Conservation (phyloP, 2,888 invertebrate genomes). For the Hirtodrosophila histrioides region DNA sequence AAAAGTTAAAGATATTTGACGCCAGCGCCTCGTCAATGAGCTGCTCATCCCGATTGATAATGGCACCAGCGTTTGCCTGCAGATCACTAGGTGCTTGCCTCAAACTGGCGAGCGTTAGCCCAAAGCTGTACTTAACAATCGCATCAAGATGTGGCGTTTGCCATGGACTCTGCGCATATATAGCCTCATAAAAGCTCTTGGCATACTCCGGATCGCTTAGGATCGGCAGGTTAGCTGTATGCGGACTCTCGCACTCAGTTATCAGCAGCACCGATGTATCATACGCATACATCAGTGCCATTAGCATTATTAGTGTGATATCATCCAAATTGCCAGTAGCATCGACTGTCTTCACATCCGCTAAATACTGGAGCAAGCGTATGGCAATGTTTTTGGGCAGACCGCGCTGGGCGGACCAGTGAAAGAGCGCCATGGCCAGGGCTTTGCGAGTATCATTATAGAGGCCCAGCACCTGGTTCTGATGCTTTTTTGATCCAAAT, state of each 20-base stretch:
- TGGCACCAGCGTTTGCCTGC: conserved; percentile 85
- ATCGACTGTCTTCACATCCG: conserved; percentile 84
- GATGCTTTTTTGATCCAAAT: conserved; percentile 93
- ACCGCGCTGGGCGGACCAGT: conserved; percentile 90
- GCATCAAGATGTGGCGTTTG: conserved; percentile 84
- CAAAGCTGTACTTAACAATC: conserved; percentile 89
- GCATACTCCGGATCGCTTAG: conserved; percentile 87
- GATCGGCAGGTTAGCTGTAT: conserved; percentile 88
- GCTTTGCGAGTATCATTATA: conserved; percentile 89
- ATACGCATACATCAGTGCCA: conserved; percentile 93
- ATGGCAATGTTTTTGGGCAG: conserved; percentile 90
- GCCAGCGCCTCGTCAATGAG: conserved; percentile 92
- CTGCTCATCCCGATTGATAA: conserved; percentile 90
- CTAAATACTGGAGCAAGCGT: conserved; percentile 85
- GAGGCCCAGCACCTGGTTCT: conserved; percentile 90
- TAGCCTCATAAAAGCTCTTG: conserved; percentile 85
- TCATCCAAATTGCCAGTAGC: conserved; percentile 90
- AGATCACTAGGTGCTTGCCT: conserved; percentile 86
- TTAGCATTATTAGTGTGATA: conserved; percentile 90
- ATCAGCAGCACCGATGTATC: conserved; percentile 92
- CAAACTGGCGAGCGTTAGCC: conserved; percentile 88
- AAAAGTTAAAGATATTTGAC: conserved; percentile 91
- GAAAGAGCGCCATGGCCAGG: conserved; percentile 90
- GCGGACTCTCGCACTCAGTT: conserved; percentile 90
- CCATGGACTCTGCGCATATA: conserved; percentile 77